These are phyloP conservation scores for Diadegma fenestrale DNA, from an alignment of 2,888 invertebrate genomes.

Conservation along the genomic window DNA sequence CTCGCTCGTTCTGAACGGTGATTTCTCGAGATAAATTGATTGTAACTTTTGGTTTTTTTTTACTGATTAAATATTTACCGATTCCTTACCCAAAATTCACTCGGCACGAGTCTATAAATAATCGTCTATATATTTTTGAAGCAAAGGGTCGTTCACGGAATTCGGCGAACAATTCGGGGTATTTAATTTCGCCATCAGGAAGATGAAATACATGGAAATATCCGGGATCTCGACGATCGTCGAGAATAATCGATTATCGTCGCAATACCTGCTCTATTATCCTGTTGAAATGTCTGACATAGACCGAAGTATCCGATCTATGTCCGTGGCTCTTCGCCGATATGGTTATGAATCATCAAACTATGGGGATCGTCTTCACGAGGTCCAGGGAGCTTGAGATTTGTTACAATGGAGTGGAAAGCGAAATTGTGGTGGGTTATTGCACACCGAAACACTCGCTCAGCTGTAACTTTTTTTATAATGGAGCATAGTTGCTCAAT, in stretches of 20 bases:
- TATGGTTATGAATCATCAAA: not conserved
- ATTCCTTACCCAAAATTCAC: not conserved
- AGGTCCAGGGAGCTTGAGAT: slow-evolving; percentile 7
- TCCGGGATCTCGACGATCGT: not conserved
- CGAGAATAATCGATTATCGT: slow-evolving; percentile 19
- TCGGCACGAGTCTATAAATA: not conserved
- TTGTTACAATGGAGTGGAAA: slow-evolving; percentile 43
- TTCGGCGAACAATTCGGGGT: not conserved
- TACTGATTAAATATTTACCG: not conserved
- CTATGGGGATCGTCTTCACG: slow-evolving; percentile 6
- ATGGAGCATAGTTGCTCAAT: slow-evolving; percentile 69
- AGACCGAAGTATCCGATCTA: slow-evolving; percentile 12
- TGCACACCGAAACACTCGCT: slow-evolving; percentile 79
- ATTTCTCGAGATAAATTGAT: not conserved
- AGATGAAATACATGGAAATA: not conserved
- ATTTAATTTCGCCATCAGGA: not conserved
- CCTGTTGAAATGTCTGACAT: not conserved
- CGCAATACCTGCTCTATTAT: not conserved
- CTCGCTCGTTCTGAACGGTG: not conserved
- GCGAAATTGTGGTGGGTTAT: slow-evolving; percentile 49
- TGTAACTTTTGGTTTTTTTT: not conserved
- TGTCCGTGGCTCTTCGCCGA: not conserved
- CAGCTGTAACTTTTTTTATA: slow-evolving; percentile 20
- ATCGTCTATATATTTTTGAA: not conserved
- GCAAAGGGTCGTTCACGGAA: not conserved